These are phyloP conservation scores for Rutpela maculata DNA, from an alignment of 2,888 invertebrate genomes.

Conservation along the genomic window DNA sequence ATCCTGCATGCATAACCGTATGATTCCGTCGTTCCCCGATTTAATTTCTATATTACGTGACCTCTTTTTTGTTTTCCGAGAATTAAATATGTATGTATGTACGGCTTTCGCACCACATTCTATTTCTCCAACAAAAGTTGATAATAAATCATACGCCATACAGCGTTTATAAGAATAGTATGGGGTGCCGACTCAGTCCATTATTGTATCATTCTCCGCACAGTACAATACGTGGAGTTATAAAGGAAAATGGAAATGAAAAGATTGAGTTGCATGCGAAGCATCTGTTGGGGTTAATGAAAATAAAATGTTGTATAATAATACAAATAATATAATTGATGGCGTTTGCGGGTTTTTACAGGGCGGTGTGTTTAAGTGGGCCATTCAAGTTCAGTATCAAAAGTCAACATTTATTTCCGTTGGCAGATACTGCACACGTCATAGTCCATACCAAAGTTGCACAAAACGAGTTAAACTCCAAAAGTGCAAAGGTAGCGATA, in stretches of 20 bases:
- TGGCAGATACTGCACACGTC: no score
- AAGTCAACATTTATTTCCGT: no score
- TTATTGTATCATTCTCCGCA: conserved; percentile 4
- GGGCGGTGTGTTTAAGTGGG: no score
- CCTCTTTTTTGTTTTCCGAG: conserved; percentile 7
- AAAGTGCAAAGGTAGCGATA: no score
- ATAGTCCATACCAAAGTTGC: no score
- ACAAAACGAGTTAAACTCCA: no score
- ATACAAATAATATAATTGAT: no score
- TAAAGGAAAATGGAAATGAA: not conserved
- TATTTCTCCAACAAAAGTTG: conserved; percentile 7
- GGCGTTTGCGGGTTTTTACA: no score
- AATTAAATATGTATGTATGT: conserved; percentile 7
- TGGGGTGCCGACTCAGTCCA: not conserved
- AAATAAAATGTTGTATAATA: not conserved
- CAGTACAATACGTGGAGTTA: not conserved
- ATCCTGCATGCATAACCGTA: not conserved
- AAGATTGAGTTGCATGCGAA: not conserved
- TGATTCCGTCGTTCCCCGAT: no score
- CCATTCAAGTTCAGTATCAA: no score
- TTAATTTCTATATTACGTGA: conserved; percentile 4
- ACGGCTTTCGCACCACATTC: not conserved
- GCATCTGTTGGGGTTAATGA: not conserved
- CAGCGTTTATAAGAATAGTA: not conserved
- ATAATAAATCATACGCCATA: not conserved